phyloP scores from a whole-genome alignment of 2,113 vertebrate species.

The Peromyscus leucopus region DNA sequence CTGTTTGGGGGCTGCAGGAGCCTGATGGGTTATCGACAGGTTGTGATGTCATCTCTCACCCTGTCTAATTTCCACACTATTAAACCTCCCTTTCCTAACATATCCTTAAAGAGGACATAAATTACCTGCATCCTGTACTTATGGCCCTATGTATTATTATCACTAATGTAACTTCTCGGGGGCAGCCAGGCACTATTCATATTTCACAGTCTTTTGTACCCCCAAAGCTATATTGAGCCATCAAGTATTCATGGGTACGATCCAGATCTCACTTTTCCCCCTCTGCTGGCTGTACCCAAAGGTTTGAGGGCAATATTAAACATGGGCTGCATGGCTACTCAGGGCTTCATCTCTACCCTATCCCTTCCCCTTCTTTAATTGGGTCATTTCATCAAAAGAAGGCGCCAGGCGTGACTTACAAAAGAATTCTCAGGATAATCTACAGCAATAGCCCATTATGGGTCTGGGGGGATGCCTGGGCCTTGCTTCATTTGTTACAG shows the following conservation, averaged over 20 bases:
- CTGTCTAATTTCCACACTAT: conserved; percentile 68
- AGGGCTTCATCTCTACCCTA: conserved; percentile 5
- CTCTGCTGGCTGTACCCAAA: conserved; percentile 51
- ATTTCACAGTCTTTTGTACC: conserved; percentile 67
- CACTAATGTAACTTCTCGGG: conserved; percentile 66
- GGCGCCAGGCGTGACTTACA: neutral
- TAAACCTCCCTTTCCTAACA: conserved; percentile 58
- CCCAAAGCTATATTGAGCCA: conserved; percentile 71
- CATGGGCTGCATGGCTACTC: neutral
- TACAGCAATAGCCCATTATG: neutral
- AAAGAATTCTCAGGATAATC: neutral
- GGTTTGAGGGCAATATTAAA: conserved; percentile 67
- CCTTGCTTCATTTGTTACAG: conserved; percentile 10
- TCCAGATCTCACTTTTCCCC: conserved; percentile 47
- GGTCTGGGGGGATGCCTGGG: neutral
- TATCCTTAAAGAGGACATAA: conserved; percentile 75
- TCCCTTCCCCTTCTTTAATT: conserved; percentile 53
- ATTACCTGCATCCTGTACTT: conserved; percentile 48
- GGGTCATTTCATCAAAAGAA: conserved; percentile 56
- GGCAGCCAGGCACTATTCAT: conserved; percentile 41
- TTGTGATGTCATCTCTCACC: neutral
- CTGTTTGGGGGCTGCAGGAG: neutral
- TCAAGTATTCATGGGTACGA: conserved; percentile 64
- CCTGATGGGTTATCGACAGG: neutral
- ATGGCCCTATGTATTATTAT: conserved; percentile 35